phyloP scores from a whole-genome alignment of 2,797 vertebrate species.

The Galagoides demidoff region DNA sequence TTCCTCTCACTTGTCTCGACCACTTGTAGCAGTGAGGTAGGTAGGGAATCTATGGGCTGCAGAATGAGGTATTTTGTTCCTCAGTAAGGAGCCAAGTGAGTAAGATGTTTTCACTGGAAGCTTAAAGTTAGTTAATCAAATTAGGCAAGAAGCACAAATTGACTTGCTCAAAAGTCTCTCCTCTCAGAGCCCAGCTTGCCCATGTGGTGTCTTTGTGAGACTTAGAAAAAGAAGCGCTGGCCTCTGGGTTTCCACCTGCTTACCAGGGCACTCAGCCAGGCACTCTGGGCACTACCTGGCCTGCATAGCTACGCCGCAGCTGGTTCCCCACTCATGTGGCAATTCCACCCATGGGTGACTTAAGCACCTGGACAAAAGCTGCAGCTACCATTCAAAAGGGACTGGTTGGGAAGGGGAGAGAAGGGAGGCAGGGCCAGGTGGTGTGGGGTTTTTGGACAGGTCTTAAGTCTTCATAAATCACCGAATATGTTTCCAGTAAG shows the following conservation, averaged over 20 bases:
- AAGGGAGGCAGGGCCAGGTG: background rate
- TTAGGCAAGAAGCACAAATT: background rate
- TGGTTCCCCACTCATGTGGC: no score
- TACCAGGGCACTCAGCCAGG: background rate
- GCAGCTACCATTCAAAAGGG: background rate
- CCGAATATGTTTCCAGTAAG: background rate
- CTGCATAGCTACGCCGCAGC: background rate
- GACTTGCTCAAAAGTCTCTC: background rate
- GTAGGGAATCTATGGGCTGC: background rate
- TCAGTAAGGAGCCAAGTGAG: background rate
- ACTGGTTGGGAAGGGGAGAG: background rate
- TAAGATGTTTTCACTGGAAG: background rate
- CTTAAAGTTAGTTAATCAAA: background rate
- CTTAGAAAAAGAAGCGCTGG: background rate
- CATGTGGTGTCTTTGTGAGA: background rate
- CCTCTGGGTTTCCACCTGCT: background rate
- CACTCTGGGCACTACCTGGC: fast-evolving
- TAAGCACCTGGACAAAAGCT: fast-evolving
- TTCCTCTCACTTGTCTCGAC: background rate
- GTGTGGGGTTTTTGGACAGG: background rate
- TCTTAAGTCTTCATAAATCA: background rate
- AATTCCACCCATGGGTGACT: background rate
- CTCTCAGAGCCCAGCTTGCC: background rate
- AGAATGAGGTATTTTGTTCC: background rate
- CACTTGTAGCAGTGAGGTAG: background rate